phyloP scores from a whole-genome alignment of 2,888 invertebrate genomes.

The Melanostoma mellinum region DNA sequence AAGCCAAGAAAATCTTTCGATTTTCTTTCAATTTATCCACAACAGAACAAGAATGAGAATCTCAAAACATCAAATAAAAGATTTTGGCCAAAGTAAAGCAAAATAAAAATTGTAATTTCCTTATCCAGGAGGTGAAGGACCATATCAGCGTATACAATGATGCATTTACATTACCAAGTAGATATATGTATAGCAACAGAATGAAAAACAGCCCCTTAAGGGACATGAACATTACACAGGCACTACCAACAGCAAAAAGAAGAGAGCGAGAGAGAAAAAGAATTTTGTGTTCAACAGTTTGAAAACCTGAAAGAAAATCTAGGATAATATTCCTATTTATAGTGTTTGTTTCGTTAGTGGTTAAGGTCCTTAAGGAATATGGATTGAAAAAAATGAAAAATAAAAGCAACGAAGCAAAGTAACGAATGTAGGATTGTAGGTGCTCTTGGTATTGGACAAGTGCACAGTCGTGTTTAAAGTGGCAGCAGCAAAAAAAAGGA shows the following conservation, averaged over 20 bases:
- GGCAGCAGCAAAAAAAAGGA: conserved; percentile 19
- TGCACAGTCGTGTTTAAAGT: conserved; percentile 35
- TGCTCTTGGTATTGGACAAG: conserved; percentile 40
- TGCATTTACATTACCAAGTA: conserved; percentile 4
- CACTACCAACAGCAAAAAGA: conserved; percentile 1
- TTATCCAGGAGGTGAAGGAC: conserved; percentile 30
- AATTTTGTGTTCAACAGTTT: conserved; percentile 38
- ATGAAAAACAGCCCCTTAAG: neutral
- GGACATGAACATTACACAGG: conserved; percentile 1
- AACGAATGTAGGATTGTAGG: conserved; percentile 24
- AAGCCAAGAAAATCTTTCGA: conserved; percentile 14
- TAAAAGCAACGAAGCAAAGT: conserved; percentile 1
- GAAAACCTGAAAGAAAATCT: conserved; percentile 21
- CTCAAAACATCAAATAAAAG: conserved; percentile 1
- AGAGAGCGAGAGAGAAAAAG: neutral
- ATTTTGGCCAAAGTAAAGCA: conserved; percentile 10
- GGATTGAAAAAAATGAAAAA: neutral
- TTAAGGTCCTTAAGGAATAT: conserved; percentile 31
- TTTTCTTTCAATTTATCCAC: conserved; percentile 1
- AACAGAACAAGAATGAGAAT: neutral
- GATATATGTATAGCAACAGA: neutral
- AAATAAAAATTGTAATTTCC: conserved; percentile 54
- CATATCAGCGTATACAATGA: conserved; percentile 21
- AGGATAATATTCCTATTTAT: conserved; percentile 37
- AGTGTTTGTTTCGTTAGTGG: conserved; percentile 51